These are phyloP conservation scores for Bombus ignitus DNA, from an alignment of 1,140 invertebrate genomes.

Conservation along the genomic window DNA sequence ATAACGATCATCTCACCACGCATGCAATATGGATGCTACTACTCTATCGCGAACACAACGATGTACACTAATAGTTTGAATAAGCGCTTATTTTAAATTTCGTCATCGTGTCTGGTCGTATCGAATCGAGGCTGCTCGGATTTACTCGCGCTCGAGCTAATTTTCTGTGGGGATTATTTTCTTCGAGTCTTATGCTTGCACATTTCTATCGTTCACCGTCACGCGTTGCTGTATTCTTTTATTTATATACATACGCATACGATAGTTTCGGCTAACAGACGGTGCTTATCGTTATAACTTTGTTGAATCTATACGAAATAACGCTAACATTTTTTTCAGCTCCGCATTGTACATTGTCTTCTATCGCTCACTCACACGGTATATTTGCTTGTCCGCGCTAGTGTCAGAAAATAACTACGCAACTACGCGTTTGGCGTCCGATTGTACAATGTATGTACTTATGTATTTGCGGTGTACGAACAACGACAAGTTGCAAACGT, in stretches of 20 bases:
- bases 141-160: not conserved
- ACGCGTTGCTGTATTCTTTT: too few species aligned
- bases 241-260: too few species aligned
- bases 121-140: not conserved
- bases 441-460: too few species aligned
- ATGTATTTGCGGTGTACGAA: too few species aligned
- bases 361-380: not conserved
- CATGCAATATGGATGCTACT: not conserved
- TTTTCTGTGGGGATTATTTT: not conserved
- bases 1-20: not conserved
- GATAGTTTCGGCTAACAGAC: too few species aligned
- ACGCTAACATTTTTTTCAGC: too few species aligned
- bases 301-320: too few species aligned
- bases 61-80: not conserved
- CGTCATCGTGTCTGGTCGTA: not conserved
- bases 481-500: too few species aligned
- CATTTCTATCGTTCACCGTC: too few species aligned
- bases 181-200: not conserved
- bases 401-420: slow-evolving; percentile 26
- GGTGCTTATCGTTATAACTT: too few species aligned
- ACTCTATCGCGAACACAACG: too few species aligned
- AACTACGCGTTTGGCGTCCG: not conserved
- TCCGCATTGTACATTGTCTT: not conserved
- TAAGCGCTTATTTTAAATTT: not conserved
- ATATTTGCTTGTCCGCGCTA: slow-evolving; percentile 12